Evolutionary conservation across 2,797 vertebrate genomes (phyloP).

Genomic region (Ataeniobius toweri): DNA sequence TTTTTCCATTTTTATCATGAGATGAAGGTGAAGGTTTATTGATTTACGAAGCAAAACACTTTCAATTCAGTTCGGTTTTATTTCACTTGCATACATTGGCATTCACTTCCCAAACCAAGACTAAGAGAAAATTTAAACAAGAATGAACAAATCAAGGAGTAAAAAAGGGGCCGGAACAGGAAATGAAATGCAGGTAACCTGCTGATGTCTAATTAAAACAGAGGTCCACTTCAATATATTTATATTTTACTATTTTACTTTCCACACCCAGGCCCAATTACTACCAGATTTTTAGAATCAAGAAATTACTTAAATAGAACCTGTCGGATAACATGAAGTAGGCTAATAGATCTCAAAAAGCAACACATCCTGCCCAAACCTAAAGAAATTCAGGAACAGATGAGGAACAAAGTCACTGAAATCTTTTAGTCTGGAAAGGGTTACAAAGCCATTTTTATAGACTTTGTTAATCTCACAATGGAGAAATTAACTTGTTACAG

Average conservation of each 20-base stretch:
- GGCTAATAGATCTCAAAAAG: background rate
- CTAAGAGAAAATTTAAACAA: background rate
- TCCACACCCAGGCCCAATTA: background rate
- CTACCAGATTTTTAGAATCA: background rate
- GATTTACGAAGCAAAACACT: background rate
- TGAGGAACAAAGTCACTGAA: background rate
- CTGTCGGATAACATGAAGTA: too few relatives aligned
- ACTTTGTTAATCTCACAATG: too few relatives aligned
- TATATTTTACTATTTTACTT: too few relatives aligned
- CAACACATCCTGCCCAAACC: too few relatives aligned
- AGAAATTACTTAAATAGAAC: background rate
- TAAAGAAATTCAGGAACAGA: background rate
- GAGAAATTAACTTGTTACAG: too few relatives aligned
- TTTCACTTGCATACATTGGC: background rate
- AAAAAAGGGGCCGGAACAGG: background rate
- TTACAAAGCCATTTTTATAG: background rate
- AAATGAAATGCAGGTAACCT: background rate
- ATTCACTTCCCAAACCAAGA: background rate
- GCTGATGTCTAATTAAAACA: background rate
- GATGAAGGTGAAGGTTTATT: background rate
- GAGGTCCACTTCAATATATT: too few relatives aligned
- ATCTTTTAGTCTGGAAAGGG: background rate
- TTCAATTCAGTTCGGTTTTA: background rate
- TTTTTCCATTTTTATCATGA: background rate
- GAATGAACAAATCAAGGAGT: background rate